Evolutionary conservation across 1,140 invertebrate genomes (phyloP).

Genomic region (Aphis craccivora): DNA sequence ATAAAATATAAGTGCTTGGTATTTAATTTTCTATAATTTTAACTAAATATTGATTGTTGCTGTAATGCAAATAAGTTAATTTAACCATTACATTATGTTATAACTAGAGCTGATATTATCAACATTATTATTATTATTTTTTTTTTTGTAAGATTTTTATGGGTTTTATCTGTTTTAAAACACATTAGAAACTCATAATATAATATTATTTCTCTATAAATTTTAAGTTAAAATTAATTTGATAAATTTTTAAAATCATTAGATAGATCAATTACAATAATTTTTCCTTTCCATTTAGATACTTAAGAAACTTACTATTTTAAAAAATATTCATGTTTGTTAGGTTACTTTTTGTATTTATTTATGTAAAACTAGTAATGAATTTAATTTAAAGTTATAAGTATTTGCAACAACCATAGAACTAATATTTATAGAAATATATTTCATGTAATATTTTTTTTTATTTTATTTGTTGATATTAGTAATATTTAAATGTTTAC

Average conservation of each 20-base stretch:
- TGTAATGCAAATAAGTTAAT: not conserved
- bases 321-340: too few species aligned
- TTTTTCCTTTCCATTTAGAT: too few species aligned
- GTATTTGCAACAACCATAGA: too few species aligned
- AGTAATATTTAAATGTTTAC: too few species aligned
- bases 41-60: not conserved
- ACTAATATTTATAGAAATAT: too few species aligned
- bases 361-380: too few species aligned
- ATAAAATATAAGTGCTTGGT: not conserved
- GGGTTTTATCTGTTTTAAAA: not conserved
- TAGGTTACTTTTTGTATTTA: too few species aligned
- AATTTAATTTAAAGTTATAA: too few species aligned
- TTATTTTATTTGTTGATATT: too few species aligned
- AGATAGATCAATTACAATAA: not conserved
- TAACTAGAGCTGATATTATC: not conserved
- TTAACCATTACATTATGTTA: not conserved
- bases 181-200: not conserved
- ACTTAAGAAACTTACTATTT: too few species aligned
- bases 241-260: not conserved
- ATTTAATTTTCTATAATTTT: not conserved
- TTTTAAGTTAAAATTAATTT: not conserved
- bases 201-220: too few species aligned
- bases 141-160: not conserved
- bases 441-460: too few species aligned
- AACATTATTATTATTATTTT: not conserved